Percentiles rank a stretch among this genome's conserved stretches.
phyloP scores from a whole-genome alignment of 2,797 vertebrate species.

The Gallinago stenura region DNA sequence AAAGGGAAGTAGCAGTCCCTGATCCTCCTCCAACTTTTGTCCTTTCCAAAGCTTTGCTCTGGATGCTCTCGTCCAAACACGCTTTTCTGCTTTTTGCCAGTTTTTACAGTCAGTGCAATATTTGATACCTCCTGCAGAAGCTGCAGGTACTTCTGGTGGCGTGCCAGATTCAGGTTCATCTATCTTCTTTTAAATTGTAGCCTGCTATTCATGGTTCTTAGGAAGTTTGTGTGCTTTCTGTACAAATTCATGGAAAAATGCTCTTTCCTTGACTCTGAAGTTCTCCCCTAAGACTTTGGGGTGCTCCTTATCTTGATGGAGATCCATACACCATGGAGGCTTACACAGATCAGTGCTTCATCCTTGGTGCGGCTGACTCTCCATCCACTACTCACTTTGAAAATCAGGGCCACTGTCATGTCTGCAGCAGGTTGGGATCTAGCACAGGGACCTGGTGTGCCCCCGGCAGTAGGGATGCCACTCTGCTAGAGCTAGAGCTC shows the following conservation, averaged over 20 bases:
- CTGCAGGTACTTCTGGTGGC: background rate
- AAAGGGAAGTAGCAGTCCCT: background rate
- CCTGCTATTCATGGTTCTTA: no score
- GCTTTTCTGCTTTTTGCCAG: background rate
- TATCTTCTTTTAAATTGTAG: no score
- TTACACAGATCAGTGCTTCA: accelerated
- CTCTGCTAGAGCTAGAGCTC: background rate
- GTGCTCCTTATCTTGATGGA: background rate
- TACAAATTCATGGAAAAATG: background rate
- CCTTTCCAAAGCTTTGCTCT: background rate
- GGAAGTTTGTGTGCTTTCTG: background rate
- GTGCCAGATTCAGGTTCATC: background rate
- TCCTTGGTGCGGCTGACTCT: background rate
- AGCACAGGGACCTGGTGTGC: background rate
- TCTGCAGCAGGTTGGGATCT: background rate
- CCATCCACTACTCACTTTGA: background rate
- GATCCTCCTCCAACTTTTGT: background rate
- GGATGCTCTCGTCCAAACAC: background rate
- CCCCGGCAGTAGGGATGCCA: background rate
- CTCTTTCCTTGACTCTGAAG: background rate
- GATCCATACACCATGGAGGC: accelerated
- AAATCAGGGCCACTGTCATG: accelerated
- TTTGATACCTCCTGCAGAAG: background rate
- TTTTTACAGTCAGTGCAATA: background rate
- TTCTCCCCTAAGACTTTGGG: background rate